These are phyloP conservation scores for Megaleporinus macrocephalus DNA, from an alignment of 2,113 vertebrate genomes.

Conservation along the genomic window DNA sequence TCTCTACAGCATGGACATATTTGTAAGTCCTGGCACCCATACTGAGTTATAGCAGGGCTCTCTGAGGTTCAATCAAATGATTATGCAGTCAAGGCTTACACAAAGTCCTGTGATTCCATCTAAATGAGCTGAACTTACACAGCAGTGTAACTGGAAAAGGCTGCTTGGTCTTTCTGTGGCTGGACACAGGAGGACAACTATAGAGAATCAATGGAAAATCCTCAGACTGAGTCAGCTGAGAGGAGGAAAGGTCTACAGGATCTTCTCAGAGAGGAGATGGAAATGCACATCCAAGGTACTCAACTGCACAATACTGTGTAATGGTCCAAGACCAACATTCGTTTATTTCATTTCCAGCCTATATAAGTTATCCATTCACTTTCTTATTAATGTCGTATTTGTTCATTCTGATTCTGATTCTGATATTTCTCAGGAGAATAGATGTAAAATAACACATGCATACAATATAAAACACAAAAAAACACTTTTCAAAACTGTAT, in stretches of 20 bases:
- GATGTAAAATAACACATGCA: too few relatives aligned
- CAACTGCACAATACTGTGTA: not conserved
- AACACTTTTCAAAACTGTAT: too few relatives aligned
- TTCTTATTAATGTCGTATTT: too few relatives aligned
- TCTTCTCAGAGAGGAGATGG: constrained; percentile 73
- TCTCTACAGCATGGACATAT: constrained; percentile 33
- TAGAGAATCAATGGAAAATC: not conserved
- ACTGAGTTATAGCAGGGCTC: not conserved
- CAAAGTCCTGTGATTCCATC: not conserved
- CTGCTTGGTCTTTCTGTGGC: constrained; percentile 11
- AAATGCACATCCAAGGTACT: constrained; percentile 75
- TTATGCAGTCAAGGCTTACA: not conserved
- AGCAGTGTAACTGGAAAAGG: not conserved
- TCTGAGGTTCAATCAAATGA: not conserved
- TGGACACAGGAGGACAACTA: constrained; percentile 5
- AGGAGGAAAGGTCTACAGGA: constrained; percentile 59
- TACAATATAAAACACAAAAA: too few relatives aligned
- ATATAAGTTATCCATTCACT: too few relatives aligned
- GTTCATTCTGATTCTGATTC: too few relatives aligned
- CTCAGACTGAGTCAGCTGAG: constrained; percentile 14
- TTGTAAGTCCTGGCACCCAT: constrained; percentile 25
- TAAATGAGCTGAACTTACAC: not conserved
- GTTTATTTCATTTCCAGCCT: too few relatives aligned
- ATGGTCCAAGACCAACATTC: not conserved
- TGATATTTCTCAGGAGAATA: too few relatives aligned